Evolutionary conservation across 2,113 vertebrate genomes (phyloP).

Genomic region (Beaufortia kweichowensis): DNA sequence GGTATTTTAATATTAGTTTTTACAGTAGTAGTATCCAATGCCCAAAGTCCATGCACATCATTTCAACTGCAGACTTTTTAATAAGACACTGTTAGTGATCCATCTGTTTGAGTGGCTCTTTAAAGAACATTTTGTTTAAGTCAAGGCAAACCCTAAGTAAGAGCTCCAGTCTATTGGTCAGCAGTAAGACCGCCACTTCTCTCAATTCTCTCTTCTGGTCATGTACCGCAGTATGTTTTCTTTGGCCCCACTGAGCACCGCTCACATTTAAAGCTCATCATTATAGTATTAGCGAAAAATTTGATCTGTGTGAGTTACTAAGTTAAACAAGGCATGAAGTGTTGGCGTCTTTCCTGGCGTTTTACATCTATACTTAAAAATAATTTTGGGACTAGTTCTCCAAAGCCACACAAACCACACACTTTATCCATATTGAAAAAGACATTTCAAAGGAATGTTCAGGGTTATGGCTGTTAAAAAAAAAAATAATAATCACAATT

Average conservation of each 20-base stretch:
- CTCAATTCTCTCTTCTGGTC: conserved; percentile 14
- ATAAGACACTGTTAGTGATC: conserved; percentile 12
- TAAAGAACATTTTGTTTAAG: conserved; percentile 30
- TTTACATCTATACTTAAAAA: conserved; percentile 20
- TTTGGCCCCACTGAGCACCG: conserved; percentile 33
- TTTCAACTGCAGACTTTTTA: neutral
- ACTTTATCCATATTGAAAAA: neutral
- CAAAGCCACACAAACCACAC: neutral
- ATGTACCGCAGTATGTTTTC: conserved; percentile 34
- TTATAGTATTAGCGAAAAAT: conserved; percentile 45
- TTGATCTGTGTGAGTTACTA: conserved; percentile 6
- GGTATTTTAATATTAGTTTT: no score
- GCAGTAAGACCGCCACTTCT: conserved; percentile 14
- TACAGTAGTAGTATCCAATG: neutral
- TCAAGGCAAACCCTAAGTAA: conserved; percentile 4
- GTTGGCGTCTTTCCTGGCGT: conserved; percentile 28
- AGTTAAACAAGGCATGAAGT: conserved; percentile 29
- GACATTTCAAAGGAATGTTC: neutral
- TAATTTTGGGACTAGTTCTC: neutral
- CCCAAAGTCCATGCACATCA: neutral
- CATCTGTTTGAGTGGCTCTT: neutral
- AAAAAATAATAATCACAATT: neutral
- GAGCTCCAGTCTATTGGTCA: conserved; percentile 5
- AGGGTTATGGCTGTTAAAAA: neutral
- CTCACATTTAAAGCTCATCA: conserved; percentile 37